Percentiles rank a stretch among this genome's conserved stretches.
phyloP scores from a whole-genome alignment of 2,797 vertebrate species.

The Sandelia bainsii region DNA sequence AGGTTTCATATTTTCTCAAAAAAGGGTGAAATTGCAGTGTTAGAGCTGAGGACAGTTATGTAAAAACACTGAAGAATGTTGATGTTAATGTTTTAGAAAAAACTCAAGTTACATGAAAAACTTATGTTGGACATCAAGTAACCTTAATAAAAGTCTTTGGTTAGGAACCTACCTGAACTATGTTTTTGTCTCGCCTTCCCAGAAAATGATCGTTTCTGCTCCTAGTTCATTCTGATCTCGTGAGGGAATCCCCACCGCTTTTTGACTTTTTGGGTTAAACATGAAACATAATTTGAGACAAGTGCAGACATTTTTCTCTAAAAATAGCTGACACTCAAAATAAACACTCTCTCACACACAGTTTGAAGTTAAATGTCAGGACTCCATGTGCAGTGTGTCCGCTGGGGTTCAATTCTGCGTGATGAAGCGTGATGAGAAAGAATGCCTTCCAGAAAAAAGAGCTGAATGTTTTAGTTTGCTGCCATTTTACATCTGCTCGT shows the following conservation, averaged over 20 bases:
- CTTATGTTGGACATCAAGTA: neutral
- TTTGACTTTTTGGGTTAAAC: constrained; percentile 51
- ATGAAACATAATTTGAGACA: constrained; percentile 44
- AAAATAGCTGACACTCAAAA: constrained; percentile 65
- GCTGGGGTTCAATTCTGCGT: constrained; percentile 41
- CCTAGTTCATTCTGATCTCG: constrained; percentile 38
- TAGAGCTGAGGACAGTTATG: neutral
- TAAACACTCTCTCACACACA: constrained; percentile 37
- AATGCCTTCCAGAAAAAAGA: constrained; percentile 67
- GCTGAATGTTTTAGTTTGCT: constrained; percentile 29
- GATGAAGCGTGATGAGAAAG: constrained; percentile 50
- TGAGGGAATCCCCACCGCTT: neutral
- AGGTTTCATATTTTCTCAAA: neutral
- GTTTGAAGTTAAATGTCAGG: constrained; percentile 30
- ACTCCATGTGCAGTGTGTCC: constrained; percentile 23
- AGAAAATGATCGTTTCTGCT: constrained; percentile 56
- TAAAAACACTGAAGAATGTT: too few relatives aligned
- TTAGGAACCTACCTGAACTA: constrained; percentile 43
- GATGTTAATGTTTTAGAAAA: too few relatives aligned
- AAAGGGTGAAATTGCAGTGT: neutral
- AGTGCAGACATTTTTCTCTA: constrained; percentile 43
- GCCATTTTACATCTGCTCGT: constrained; percentile 24
- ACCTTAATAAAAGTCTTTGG: constrained; percentile 4
- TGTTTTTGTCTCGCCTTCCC: constrained; percentile 16
- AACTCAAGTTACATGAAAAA: constrained; percentile 3